Conservation (phyloP, 2,797 vertebrate genomes). For the Bovichtus variegatus region DNA sequence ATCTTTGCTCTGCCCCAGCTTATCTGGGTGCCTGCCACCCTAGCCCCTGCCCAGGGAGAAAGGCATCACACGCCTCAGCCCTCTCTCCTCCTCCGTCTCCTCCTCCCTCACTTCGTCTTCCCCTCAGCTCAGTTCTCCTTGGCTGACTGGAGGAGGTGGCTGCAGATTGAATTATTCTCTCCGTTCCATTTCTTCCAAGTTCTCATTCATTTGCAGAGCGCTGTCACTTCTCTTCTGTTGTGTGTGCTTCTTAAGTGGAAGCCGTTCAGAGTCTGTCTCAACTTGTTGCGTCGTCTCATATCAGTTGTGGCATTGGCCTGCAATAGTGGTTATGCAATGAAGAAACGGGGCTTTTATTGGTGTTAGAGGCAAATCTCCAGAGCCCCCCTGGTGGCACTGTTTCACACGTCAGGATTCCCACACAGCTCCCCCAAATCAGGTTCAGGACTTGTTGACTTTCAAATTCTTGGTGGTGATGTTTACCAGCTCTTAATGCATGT, state of each 20-base stretch:
- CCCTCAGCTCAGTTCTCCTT: slow-evolving; percentile 64
- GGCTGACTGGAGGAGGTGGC: slow-evolving; percentile 69
- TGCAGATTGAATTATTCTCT: slow-evolving; percentile 80
- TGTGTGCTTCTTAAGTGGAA: slow-evolving; percentile 75
- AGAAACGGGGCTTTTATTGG: slow-evolving; percentile 49
- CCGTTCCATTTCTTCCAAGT: slow-evolving; percentile 71
- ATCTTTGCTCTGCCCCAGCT: slow-evolving; percentile 78
- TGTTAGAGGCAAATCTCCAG: slow-evolving; percentile 47
- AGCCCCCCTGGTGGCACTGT: neutral
- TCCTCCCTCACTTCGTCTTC: slow-evolving; percentile 20
- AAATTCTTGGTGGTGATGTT: slow-evolving; percentile 7
- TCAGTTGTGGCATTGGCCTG: slow-evolving; percentile 57
- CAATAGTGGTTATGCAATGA: slow-evolving; percentile 47
- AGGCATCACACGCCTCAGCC: slow-evolving; percentile 53
- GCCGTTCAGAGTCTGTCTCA: slow-evolving; percentile 66
- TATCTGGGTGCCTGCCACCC: slow-evolving; percentile 79
- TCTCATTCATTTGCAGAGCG: slow-evolving; percentile 71
- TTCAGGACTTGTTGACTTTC: neutral
- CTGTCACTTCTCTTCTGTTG: slow-evolving; percentile 75
- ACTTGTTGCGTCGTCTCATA: slow-evolving; percentile 63
- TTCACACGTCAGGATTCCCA: slow-evolving; percentile 19
- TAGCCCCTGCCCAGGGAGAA: slow-evolving; percentile 70
- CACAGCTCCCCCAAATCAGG: neutral
- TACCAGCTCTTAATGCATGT: neutral
- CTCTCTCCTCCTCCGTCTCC: slow-evolving; percentile 41